Evolutionary conservation across 2,113 vertebrate species (phyloP).

Genomic region (Pleuronectes platessa): DNA sequence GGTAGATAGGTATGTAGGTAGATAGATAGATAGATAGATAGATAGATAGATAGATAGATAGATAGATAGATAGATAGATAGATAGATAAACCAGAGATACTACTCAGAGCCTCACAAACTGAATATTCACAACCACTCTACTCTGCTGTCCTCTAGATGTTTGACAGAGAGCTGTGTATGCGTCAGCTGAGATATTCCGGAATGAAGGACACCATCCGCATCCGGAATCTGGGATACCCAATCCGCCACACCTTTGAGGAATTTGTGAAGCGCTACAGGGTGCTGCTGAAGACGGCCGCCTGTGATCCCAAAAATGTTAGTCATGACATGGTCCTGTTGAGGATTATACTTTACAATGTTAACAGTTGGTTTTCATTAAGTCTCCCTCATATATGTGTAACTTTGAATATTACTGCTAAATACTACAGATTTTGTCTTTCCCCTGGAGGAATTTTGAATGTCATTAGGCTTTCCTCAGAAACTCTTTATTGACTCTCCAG

Average conservation of each 20-base stretch:
- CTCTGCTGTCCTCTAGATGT: conserved; percentile 76
- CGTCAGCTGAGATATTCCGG: conserved; percentile 91
- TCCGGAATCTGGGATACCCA: conserved; percentile 90
- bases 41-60: too few relatives aligned
- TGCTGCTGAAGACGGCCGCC: conserved; percentile 77
- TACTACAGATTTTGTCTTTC: neutral
- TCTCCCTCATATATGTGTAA: neutral
- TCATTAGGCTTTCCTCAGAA: conserved; percentile 19
- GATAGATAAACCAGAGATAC: too few relatives aligned
- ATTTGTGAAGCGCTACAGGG: conserved; percentile 86
- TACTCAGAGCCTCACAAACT: neutral
- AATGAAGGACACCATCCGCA: conserved; percentile 92
- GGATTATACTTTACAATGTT: neutral
- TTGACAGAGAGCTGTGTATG: conserved; percentile 89
- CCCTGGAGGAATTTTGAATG: neutral
- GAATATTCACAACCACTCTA: neutral
- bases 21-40: too few relatives aligned
- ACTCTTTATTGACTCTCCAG: conserved; percentile 61
- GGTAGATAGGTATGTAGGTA: too few relatives aligned
- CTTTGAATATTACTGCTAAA: neutral
- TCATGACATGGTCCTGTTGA: neutral
- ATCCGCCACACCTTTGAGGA: conserved; percentile 88
- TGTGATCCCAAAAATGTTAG: conserved; percentile 78
- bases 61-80: too few relatives aligned
- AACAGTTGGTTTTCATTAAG: neutral